A percentile compares a stretch with the other conserved stretches of the same genome.
Evolutionary conservation across 2,113 vertebrate genomes (phyloP).

Genomic region (Diadophis punctatus): DNA sequence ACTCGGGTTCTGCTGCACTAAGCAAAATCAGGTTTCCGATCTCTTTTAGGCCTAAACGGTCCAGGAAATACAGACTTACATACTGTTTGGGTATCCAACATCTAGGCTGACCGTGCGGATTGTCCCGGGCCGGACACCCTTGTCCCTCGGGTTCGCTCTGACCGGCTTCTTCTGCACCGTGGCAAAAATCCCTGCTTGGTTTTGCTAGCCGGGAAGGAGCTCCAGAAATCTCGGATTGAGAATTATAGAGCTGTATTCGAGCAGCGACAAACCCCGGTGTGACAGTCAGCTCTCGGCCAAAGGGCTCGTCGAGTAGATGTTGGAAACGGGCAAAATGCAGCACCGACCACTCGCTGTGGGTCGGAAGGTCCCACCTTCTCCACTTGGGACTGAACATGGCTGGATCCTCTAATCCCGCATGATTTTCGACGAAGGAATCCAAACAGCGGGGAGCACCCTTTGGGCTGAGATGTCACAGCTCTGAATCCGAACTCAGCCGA

Average conservation of each 20-base stretch:
- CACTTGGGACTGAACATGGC: neutral
- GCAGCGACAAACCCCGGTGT: constrained; percentile 40
- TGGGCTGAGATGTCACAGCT: neutral
- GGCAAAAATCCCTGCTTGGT: fast-evolving
- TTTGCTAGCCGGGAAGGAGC: fast-evolving
- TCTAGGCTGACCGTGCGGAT: fast-evolving
- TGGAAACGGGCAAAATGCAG: neutral
- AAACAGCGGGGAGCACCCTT: neutral
- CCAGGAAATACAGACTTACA: neutral
- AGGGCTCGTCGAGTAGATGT: fast-evolving
- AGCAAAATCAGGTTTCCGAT: neutral
- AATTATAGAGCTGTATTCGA: constrained; percentile 48
- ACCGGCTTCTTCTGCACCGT: fast-evolving
- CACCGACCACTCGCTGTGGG: neutral
- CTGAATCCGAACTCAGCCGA: neutral
- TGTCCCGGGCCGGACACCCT: fast-evolving
- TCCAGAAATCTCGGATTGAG: neutral
- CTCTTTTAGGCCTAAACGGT: neutral
- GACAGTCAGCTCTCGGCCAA: neutral
- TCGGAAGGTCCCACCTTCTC: neutral
- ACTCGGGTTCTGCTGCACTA: neutral
- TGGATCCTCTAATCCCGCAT: no score
- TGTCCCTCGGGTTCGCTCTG: fast-evolving
- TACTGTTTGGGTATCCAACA: no score
- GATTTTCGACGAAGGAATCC: fast-evolving